Base-by-base conservation (phyloP, 2,797 vertebrate species). In the Hypotaenidia philippensis region DNA sequence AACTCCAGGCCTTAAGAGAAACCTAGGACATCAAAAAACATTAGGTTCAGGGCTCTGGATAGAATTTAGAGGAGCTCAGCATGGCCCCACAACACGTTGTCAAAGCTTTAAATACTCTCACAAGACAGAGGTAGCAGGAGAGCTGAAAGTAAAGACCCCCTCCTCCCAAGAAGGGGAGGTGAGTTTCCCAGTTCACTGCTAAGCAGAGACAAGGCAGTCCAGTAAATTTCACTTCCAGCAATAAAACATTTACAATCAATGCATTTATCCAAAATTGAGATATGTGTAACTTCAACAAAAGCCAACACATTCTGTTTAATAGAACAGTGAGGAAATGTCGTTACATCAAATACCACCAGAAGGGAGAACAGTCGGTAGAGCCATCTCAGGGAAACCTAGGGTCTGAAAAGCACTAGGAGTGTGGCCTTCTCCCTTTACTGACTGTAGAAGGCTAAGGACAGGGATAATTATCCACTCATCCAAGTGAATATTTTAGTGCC, bases 61-160 rank as follows among this genome's bases (percentile, higher is more conserved):
- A 53, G 53, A 79, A 76, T 55, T 85, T 27, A 55, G n/a, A 9
- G 23, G 29, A 41, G 34, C n/a, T 56, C 53, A 78, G 29, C 63
- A 70, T 0, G 0, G 81, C 32, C 38, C 44, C 79, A 59, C 68
- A 52, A 74, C 34, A 32, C 0, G 0, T 34, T 25, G 19, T 6
- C 0, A 1, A 81, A 83, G 7, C 26, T 78, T 3, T 5, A 29
- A 55, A 32, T 31, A 23, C 5, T 65, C 38, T 40, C 41, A 69
- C 10, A 31, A 44, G 47, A 40, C 23, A 52, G 20, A 65, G 22
- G 27, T 61, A 93, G 47, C 4, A 3, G 45, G 6, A 84, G 41
- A 74, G 6, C 41, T 7, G 1, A 4, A 83, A 47, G 23, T 0
- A 0, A 76, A 85, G 69, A 57, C 6, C 9, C 11, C n/a, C 14